These are phyloP conservation scores for Zophobas morio DNA, from an alignment of 1,140 invertebrate genomes.

Conservation along the genomic window DNA sequence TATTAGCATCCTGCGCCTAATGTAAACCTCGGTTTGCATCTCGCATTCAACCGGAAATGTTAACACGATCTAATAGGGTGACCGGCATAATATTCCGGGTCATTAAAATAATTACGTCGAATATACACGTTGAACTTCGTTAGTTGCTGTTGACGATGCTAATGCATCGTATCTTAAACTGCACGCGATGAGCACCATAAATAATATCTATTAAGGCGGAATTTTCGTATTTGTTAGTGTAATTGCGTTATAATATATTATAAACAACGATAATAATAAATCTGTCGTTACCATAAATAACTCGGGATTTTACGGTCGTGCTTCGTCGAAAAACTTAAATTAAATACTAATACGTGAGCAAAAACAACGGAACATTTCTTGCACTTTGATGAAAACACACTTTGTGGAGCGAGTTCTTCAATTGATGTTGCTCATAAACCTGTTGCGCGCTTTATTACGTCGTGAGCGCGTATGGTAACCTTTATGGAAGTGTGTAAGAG, in stretches of 20 bases:
- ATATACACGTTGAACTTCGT: constrained; percentile 9
- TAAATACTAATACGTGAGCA: no score
- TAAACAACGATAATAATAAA: constrained; percentile 24
- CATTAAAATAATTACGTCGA: constrained; percentile 20
- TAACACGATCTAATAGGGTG: constrained; percentile 20
- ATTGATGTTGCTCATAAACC: no score
- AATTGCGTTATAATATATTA: constrained; percentile 25
- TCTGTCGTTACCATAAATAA: constrained; percentile 19
- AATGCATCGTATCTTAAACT: constrained; percentile 15
- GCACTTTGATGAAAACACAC: no score
- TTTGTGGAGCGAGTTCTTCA: no score
- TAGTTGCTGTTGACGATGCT: constrained; percentile 18
- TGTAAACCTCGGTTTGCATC: not conserved
- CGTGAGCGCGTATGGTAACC: no score
- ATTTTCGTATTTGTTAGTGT: constrained; percentile 29
- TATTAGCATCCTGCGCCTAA: no score
- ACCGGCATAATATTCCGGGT: constrained; percentile 13
- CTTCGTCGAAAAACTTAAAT: not conserved
- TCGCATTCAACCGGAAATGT: not conserved
- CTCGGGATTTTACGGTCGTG: not conserved
- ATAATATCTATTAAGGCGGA: constrained; percentile 18
- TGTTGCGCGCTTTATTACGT: no score
- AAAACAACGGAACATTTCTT: no score
- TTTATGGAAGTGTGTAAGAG: no score
- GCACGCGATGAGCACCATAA: constrained; percentile 25